Conservation (phyloP, 2,797 vertebrate genomes). For the Rhyacichthys aspro region DNA sequence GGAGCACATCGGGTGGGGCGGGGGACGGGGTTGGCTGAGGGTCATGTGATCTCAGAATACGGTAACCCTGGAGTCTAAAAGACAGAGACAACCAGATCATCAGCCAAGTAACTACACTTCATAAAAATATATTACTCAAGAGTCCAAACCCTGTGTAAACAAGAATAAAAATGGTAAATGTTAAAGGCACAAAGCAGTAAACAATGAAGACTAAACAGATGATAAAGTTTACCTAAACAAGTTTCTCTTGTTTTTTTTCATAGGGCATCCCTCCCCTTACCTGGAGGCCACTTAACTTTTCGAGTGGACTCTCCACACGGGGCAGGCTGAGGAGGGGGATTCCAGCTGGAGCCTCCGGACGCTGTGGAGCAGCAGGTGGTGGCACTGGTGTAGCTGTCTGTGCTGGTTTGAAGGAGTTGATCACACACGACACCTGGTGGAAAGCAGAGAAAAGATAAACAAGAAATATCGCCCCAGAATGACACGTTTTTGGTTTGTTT, state of each 20-base stretch:
- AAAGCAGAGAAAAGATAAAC: constrained; percentile 19
- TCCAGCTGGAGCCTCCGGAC: constrained; percentile 73
- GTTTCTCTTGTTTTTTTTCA: constrained; percentile 9
- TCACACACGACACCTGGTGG: constrained; percentile 88
- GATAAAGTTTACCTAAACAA: background rate
- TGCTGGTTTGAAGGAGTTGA: constrained; percentile 89
- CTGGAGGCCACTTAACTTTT: constrained; percentile 94
- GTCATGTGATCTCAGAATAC: constrained; percentile 92
- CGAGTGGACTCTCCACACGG: constrained; percentile 87
- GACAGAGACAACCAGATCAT: constrained; percentile 18
- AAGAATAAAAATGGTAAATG: background rate
- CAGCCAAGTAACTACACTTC: background rate
- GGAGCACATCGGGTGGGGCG: constrained; percentile 87
- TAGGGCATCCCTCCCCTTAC: constrained; percentile 81
- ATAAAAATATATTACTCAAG: background rate
- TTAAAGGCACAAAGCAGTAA: background rate
- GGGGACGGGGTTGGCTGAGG: constrained; percentile 86
- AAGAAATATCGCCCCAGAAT: background rate
- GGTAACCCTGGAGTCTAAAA: constrained; percentile 85
- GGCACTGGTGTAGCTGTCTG: constrained; percentile 43
- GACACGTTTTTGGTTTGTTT: too few species aligned
- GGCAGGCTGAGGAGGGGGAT: constrained; percentile 81
- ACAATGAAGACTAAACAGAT: background rate
- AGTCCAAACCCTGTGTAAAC: background rate
- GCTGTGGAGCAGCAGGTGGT: constrained; percentile 56